Percentiles rank a stretch among this genome's conserved stretches.
Evolutionary conservation across 2,113 vertebrate species (phyloP).

Genomic region (Arenaria interpres): DNA sequence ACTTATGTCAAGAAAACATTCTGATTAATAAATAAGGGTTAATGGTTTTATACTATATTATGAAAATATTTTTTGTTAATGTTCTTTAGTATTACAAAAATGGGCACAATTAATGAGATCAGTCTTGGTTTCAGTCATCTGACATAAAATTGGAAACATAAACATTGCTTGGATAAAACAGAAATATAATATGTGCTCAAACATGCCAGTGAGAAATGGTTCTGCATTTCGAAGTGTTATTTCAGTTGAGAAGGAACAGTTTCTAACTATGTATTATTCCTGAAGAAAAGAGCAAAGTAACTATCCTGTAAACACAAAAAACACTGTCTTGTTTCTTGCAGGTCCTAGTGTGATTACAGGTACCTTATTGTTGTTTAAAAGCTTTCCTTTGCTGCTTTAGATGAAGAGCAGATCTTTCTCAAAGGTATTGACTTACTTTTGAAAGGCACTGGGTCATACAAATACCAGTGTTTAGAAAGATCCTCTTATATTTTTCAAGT

Average conservation of each 20-base stretch:
- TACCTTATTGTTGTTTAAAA: constrained; percentile 49
- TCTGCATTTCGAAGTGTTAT: not conserved
- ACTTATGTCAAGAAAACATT: not conserved
- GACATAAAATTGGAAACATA: not conserved
- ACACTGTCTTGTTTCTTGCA: constrained; percentile 14
- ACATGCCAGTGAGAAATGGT: not conserved
- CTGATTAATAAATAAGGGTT: not conserved
- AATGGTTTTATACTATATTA: not conserved
- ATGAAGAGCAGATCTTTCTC: constrained; percentile 61
- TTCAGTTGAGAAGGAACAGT: not conserved
- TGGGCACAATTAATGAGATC: not conserved
- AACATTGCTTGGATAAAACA: not conserved
- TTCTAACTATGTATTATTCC: constrained; percentile 39
- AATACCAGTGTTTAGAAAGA: constrained; percentile 25
- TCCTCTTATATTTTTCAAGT: constrained; percentile 8
- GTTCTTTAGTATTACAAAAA: not conserved
- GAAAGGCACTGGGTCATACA: constrained; percentile 31
- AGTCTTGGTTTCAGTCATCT: not conserved
- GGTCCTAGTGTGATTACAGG: constrained; percentile 33
- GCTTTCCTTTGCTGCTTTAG: constrained; percentile 31
- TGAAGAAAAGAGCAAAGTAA: not conserved
- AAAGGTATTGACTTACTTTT: constrained; percentile 63
- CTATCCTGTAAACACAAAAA: constrained; percentile 18
- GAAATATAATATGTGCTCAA: not conserved
- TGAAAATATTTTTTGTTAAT: not conserved